These are phyloP conservation scores for Pachydiplax longipennis DNA, from an alignment of 2,888 invertebrate genomes.

Conservation along the genomic window DNA sequence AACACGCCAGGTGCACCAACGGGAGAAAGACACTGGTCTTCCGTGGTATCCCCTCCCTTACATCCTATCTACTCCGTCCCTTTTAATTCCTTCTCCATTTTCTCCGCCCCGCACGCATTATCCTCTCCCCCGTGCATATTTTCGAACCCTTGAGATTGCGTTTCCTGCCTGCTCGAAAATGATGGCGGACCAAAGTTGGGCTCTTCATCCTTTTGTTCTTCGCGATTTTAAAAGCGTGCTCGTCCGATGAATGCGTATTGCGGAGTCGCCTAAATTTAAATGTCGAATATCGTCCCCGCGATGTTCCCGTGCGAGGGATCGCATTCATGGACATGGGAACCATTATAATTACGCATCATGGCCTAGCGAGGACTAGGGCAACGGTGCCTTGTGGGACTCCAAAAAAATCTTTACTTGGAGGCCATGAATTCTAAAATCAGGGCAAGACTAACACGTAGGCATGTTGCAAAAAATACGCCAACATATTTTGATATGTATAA, in stretches of 20 bases:
- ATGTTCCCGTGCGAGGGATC: neutral
- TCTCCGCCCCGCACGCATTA: neutral
- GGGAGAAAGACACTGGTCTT: too few relatives aligned
- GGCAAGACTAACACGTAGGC: too few relatives aligned
- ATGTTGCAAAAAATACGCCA: too few relatives aligned
- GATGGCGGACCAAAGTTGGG: too few relatives aligned
- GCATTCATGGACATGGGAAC: too few relatives aligned
- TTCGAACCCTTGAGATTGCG: neutral
- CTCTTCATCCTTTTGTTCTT: too few relatives aligned
- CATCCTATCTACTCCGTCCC: neutral
- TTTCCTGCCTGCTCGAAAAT: neutral
- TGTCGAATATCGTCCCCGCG: neutral
- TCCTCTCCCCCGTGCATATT: neutral
- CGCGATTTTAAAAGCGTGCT: neutral
- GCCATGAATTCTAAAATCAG: too few relatives aligned
- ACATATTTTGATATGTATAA: too few relatives aligned
- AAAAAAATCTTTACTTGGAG: too few relatives aligned
- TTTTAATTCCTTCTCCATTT: neutral
- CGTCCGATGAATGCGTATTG: neutral
- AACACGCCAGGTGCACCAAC: neutral
- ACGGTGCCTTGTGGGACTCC: too few relatives aligned
- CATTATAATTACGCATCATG: too few relatives aligned
- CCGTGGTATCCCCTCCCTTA: neutral
- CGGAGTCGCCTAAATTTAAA: neutral
- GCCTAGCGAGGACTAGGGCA: too few relatives aligned